Evolutionary conservation across 1,140 invertebrate genomes (phyloP).

Genomic region (Heliconius melpomene): DNA sequence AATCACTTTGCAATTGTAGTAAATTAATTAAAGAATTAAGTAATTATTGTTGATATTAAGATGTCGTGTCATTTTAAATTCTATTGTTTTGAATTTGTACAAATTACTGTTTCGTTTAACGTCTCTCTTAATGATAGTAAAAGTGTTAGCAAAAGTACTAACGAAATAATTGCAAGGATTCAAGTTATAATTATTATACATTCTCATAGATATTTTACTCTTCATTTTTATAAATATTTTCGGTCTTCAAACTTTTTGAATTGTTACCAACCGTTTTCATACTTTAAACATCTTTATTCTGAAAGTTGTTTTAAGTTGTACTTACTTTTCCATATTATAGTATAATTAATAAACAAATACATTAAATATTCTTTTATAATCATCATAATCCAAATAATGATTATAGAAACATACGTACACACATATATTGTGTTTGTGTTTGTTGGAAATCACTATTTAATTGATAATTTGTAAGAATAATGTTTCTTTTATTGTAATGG

Average conservation of each 20-base stretch:
- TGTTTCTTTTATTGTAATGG: constrained; percentile 61
- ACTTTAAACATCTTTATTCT: not conserved
- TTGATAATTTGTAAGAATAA: constrained; percentile 65
- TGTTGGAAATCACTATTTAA: constrained; percentile 48
- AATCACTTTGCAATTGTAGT: not conserved
- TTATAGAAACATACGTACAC: constrained; percentile 1
- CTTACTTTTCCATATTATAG: constrained; percentile 4
- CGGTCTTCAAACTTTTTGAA: not conserved
- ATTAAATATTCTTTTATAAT: not conserved
- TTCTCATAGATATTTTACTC: not conserved
- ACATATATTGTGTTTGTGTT: constrained; percentile 27
- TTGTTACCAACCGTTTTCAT: not conserved
- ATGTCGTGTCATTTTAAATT: not conserved
- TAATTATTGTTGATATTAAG: not conserved
- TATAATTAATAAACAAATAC: not conserved
- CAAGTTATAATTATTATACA: not conserved
- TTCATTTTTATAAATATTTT: not conserved
- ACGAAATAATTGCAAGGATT: not conserved
- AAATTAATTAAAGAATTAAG: not conserved
- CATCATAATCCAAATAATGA: constrained; percentile 6
- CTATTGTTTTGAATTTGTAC: not conserved
- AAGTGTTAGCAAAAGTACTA: not conserved
- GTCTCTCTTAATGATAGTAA: not conserved
- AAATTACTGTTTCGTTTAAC: not conserved
- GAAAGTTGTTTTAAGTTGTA: not conserved